A percentile compares a stretch with the other conserved stretches of the same genome.
These are phyloP conservation scores for Lathamus discolor DNA, from an alignment of 2,113 vertebrate genomes.

Conservation along the genomic window DNA sequence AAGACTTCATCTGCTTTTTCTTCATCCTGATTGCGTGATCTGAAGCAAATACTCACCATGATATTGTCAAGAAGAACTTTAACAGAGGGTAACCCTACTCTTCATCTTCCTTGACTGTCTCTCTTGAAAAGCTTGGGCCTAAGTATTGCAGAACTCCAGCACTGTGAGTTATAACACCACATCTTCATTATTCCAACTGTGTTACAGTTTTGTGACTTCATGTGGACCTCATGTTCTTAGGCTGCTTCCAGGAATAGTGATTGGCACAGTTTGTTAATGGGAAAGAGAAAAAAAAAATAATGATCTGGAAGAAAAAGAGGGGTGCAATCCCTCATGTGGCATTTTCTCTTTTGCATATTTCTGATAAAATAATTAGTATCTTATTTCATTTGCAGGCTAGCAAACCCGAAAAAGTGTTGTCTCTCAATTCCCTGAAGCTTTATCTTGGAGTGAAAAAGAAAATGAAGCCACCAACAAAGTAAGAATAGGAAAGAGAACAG, in stretches of 20 bases:
- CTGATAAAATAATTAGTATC: not conserved
- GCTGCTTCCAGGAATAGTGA: not conserved
- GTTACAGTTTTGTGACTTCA: not conserved
- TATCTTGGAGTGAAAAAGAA: conserved; percentile 92
- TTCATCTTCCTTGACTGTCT: not conserved
- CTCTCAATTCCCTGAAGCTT: conserved; percentile 83
- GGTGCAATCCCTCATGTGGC: not conserved
- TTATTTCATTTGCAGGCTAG: conserved; percentile 79
- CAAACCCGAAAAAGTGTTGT: conserved; percentile 87
- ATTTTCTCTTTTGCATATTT: not conserved
- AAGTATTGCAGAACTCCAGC: not conserved
- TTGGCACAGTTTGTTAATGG: not conserved
- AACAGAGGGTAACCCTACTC: not conserved
- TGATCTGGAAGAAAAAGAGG: not conserved
- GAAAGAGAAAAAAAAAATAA: not conserved
- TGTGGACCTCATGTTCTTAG: not conserved
- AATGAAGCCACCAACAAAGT: conserved; percentile 90
- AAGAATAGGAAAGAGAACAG: conserved; percentile 39
- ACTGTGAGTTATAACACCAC: not conserved
- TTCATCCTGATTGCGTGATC: not conserved
- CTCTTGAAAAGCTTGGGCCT: not conserved
- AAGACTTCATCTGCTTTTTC: not conserved
- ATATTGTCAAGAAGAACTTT: not conserved
- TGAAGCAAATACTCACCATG: not conserved
- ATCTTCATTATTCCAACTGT: not conserved